Evolutionary conservation across 2,113 vertebrate species (phyloP), one percentile per base, ranked within the genome.

Genomic region (Corythornis vintsioides): DNA sequence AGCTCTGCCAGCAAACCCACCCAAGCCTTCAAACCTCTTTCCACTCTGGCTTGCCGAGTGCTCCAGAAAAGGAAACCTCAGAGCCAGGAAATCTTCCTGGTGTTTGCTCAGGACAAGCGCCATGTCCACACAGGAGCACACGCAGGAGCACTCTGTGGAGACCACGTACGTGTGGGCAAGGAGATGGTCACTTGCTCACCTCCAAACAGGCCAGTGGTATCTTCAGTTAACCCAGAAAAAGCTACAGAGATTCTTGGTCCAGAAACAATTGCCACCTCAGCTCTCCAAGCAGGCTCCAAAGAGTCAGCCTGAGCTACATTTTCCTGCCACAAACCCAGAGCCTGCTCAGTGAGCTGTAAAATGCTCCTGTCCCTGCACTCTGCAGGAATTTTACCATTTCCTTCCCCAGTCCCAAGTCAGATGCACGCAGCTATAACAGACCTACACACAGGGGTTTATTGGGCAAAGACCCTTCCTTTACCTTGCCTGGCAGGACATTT

Each of bases 301-400:
- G 85, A 92, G 69, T 83, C 45, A 88, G 69, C 48, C 61, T 1
- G n/a, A 93, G 74, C 87, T 69, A 20, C 11, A 47, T 86, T 90
- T 92, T 92, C 91, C 86, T 78, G 92, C n/a, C 3, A 53, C 57
- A 79, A 86, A 71, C 48, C 64, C 31, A 15, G 40, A 73, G 77
- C 57, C 77, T 8, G 8, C 93, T 94, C 29, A 6, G 73, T 10
- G 50, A 95, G 91, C 87, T 71, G 85, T 70, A 75, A 92, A 93
- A 92, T 0, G 0, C 57, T 81, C 86, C 92, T 0, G 0, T 38
- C 52, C 69, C 69, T 13, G 7, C 0, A 0, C 60, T 52, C n/a
- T 17, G 91, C 76, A 80, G 92, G 78, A 96, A 72, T 82, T 94
- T 95, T 66, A 89, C 77, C 50, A 61, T 81, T 97, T 94, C 95